Base-by-base conservation (phyloP, 2,797 vertebrate species). In the Poecilia velifera region DNA sequence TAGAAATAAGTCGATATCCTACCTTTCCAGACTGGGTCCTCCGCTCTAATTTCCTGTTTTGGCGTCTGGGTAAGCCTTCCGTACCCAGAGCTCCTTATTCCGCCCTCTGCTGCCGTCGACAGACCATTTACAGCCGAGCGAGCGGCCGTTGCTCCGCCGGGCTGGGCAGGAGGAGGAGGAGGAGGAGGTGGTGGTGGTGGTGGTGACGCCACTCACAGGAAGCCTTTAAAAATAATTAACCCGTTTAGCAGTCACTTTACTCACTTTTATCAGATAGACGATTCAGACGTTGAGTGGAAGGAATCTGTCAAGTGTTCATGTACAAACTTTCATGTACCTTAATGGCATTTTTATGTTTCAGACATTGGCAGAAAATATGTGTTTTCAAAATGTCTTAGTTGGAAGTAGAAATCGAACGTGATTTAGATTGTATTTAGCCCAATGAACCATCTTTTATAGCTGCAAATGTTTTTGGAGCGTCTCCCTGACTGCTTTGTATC, bases 11-110 rank as follows among this genome's bases (percentile, higher is more conserved):
- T 72, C 46, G 22, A 0, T 46, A 31, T 70, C 49, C 90, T 90
- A 92, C 91, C 90, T 87, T 76, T 31, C 13, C 74, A 47, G 28
- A 12, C 74, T 3, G 1, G 31, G 46, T 14, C 10, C 39, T 4
- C 45, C 39, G 0, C 64, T 82, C 10, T 39, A n/a, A 53, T 83
- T 86, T 89, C 88, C 90, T 87, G 87, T 36, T 89, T 74, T 0
- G 2, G 14, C 0, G 45, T 1, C 72, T 39, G 0, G 43, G 76
- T 22, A 31, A 43, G 73, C 57, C 78, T 86, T 85, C 79, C 81
- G 78, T 18, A 16, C 6, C 1, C 49, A n/a, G 25, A 22, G 77
- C 78, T 87, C 59, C 79, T 89, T 84, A 89, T 88, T 89, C 88
- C 84, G 89, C 82, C 85, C 79, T 87, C 81, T 74, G 70, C 8